Conservation (phyloP, 2,797 vertebrate genomes). For the Chlorospingus semifuscus region DNA sequence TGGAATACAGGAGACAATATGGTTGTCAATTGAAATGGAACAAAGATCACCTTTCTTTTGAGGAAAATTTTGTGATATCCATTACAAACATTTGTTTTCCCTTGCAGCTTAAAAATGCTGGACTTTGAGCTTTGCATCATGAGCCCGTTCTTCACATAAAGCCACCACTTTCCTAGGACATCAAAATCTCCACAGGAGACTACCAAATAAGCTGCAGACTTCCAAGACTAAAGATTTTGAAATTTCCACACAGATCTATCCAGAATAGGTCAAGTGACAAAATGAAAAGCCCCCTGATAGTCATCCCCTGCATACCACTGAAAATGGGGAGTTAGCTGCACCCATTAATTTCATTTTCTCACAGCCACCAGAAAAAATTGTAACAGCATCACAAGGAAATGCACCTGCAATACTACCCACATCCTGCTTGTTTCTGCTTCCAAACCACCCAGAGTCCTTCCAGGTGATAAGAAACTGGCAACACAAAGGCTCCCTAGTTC, state of each 20-base stretch:
- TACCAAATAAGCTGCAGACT: neutral
- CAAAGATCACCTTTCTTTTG: neutral
- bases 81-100: neutral
- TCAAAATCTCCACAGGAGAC: neutral
- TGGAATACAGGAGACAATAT: neutral
- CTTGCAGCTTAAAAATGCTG: neutral
- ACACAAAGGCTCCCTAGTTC: neutral
- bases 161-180: neutral
- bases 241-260: neutral
- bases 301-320: neutral
- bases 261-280: neutral
- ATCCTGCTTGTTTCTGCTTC: neutral
- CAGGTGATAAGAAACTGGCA: neutral
- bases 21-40: neutral
- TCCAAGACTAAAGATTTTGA: neutral
- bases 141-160: neutral
- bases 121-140: rapidly evolving
- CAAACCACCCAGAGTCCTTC: neutral
- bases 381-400: rapidly evolving
- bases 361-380: neutral
- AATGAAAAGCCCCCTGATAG: neutral
- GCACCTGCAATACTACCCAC: neutral
- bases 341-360: neutral
- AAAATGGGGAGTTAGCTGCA: neutral
- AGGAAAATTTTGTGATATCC: neutral